These are phyloP conservation scores for Ips nitidus DNA, from an alignment of 1,140 invertebrate species.

Conservation along the genomic window DNA sequence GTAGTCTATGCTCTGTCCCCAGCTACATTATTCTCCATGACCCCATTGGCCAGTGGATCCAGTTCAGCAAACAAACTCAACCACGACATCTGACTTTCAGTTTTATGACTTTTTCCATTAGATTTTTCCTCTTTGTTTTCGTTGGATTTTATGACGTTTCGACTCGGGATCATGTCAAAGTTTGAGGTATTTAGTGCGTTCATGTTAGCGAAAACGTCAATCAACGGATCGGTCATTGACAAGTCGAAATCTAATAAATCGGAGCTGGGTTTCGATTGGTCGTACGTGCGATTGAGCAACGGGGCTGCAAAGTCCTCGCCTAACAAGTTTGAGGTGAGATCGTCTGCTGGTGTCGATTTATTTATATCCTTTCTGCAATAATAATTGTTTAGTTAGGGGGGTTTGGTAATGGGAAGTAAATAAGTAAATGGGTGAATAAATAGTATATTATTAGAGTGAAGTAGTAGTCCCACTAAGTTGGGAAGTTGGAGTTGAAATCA, in stretches of 20 bases:
- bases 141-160: too few species aligned
- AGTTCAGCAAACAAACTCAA: conserved; percentile 91
- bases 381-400: too few species aligned
- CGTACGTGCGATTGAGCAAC: conserved; percentile 13
- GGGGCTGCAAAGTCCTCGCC: conserved; percentile 42
- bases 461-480: neutral
- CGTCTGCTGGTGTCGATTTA: neutral
- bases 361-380: neutral
- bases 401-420: too few species aligned
- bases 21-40: conserved; percentile 44
- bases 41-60: conserved; percentile 83
- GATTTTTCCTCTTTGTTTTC: too few species aligned
- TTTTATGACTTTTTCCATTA: neutral
- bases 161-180: too few species aligned
- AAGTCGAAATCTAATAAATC: conserved; percentile 45
- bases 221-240: conserved; percentile 24
- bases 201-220: conserved; percentile 37
- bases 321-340: conserved; percentile 38
- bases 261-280: conserved; percentile 35
- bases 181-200: too few species aligned
- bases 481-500: too few species aligned
- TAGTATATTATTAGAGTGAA: conserved; percentile 3
- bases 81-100: conserved; percentile 65
- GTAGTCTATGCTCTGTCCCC: conserved; percentile 43
- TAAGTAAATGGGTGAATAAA: too few species aligned